Evolutionary conservation across 2,888 invertebrate species (phyloP).

Genomic region (Cylindroiulus punctatus): DNA sequence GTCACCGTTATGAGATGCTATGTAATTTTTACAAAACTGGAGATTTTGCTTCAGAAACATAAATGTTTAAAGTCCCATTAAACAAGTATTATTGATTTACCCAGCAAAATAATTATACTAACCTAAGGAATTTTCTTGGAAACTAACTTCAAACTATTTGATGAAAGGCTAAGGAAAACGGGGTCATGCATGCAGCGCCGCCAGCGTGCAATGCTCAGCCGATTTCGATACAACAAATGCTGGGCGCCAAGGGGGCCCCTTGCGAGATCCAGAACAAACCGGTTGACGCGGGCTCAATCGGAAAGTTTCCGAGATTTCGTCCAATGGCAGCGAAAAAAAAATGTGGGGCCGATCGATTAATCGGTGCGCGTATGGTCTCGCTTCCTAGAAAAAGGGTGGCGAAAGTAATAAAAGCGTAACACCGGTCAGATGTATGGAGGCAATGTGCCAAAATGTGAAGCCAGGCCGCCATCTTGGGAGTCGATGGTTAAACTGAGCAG

Average conservation of each 20-base stretch:
- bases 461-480: constrained; percentile 4
- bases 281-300: not conserved
- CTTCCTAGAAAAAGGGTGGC: not conserved
- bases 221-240: not conserved
- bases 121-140: too few species aligned
- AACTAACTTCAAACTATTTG: too few species aligned
- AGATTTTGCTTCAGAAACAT: too few species aligned
- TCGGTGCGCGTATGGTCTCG: not conserved
- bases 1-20: too few species aligned
- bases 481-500: not conserved
- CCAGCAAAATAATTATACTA: too few species aligned
- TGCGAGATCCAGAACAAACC: not conserved
- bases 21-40: too few species aligned
- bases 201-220: not conserved
- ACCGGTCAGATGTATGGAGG: not conserved
- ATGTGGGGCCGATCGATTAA: not conserved
- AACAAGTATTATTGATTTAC: too few species aligned
- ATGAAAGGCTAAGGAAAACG: too few species aligned
- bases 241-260: not conserved
- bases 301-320: not conserved
- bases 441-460: not conserved
- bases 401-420: not conserved
- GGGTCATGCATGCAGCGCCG: not conserved
- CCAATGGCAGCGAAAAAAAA: not conserved
- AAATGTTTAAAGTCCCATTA: too few species aligned